Evolutionary conservation across 2,888 invertebrate species (phyloP).

Genomic region (Capitulum mitella): DNA sequence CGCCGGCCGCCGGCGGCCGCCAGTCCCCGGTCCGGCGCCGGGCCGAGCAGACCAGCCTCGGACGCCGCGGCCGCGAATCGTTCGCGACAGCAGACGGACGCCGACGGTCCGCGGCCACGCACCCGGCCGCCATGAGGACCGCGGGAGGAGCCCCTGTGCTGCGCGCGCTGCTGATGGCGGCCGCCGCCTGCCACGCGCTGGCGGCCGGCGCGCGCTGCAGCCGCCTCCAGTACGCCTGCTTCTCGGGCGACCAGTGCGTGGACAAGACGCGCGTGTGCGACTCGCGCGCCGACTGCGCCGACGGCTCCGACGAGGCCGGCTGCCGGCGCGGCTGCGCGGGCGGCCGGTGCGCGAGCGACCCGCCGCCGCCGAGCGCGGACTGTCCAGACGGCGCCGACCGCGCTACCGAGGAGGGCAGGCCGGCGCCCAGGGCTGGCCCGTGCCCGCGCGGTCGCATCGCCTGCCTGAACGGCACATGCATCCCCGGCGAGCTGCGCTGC

Average conservation of each 20-base stretch:
- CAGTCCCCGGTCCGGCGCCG: too few species aligned
- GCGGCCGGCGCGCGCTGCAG: conserved; percentile 33
- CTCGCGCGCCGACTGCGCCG: not conserved
- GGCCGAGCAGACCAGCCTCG: too few species aligned
- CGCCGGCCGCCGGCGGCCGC: too few species aligned
- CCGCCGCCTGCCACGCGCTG: conserved; percentile 59
- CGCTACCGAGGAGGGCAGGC: too few species aligned
- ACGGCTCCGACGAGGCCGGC: not conserved
- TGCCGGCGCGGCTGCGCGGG: conserved; percentile 63
- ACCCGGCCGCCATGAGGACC: not conserved
- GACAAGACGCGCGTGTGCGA: not conserved
- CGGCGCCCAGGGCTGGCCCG: too few species aligned
- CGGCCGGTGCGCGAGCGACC: too few species aligned
- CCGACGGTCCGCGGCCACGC: too few species aligned
- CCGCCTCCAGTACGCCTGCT: conserved; percentile 29
- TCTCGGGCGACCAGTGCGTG: conserved; percentile 30
- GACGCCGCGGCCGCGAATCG: too few species aligned
- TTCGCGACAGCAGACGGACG: too few species aligned
- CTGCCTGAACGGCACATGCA: conserved; percentile 71
- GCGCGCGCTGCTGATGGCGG: conserved; percentile 47
- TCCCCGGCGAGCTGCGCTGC: conserved; percentile 85
- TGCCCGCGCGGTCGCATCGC: conserved; percentile 85
- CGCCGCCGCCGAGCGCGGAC: too few species aligned
- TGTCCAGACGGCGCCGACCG: too few species aligned
- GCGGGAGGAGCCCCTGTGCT: not conserved